These are phyloP conservation scores for Notodonta ziczac DNA, from an alignment of 2,888 invertebrate genomes.

Conservation along the genomic window DNA sequence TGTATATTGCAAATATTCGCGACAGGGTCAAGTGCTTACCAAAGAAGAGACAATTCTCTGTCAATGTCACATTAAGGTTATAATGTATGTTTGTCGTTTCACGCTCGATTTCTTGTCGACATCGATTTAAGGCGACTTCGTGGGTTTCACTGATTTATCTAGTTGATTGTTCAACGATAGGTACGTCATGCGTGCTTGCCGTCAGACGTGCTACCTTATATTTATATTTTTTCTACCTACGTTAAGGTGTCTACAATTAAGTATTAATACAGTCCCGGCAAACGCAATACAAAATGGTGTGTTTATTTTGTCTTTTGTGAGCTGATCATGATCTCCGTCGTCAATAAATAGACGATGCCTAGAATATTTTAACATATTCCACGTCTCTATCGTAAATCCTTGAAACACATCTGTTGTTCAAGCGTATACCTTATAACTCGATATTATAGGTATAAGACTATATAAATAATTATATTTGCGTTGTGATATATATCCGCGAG, in stretches of 20 bases:
- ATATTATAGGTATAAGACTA: no score
- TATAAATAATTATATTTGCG: no score
- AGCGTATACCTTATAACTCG: no score
- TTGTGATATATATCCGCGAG: no score
- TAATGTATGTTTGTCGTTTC: constrained; percentile 11
- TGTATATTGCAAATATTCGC: not conserved
- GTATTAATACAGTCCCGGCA: no score
- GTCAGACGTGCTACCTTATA: not conserved
- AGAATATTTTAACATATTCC: not conserved
- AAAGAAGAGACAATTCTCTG: not conserved
- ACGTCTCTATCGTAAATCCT: not conserved
- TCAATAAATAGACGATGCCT: no score
- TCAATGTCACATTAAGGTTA: constrained; percentile 7
- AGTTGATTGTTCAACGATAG: constrained; percentile 28
- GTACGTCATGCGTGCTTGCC: constrained; percentile 30
- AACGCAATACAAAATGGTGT: no score
- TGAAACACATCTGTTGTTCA: no score
- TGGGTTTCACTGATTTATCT: constrained; percentile 16
- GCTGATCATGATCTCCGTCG: no score
- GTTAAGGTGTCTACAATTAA: no score
- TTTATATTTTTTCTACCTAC: no score
- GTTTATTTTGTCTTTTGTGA: no score
- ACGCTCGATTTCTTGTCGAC: constrained; percentile 14
- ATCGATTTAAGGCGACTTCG: constrained; percentile 12
- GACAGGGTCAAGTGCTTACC: not conserved